These are phyloP conservation scores for Acleris laterana DNA, from an alignment of 2,888 invertebrate genomes.

Conservation along the genomic window DNA sequence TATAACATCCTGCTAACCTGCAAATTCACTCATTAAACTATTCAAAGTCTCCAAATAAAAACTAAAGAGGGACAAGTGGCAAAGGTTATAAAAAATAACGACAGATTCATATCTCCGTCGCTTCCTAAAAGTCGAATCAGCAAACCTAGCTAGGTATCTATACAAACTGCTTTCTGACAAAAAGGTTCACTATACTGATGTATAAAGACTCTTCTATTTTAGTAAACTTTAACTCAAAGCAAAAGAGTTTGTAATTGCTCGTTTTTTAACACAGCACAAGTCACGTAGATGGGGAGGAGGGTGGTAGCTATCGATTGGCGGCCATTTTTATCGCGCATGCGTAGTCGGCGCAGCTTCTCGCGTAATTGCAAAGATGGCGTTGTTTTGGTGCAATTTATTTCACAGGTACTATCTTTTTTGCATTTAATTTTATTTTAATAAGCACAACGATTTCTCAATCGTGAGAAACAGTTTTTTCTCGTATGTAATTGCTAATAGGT, in stretches of 20 bases:
- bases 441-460: not conserved
- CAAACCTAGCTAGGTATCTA: not conserved
- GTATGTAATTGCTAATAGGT: no score
- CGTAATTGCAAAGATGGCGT: conserved; percentile 68
- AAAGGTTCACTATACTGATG: conserved; percentile 21
- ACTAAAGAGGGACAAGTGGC: no score
- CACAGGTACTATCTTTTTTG: conserved; percentile 1
- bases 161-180: conserved; percentile 31
- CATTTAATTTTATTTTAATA: not conserved
- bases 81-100: no score
- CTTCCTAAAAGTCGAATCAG: not conserved
- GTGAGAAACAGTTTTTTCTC: no score
- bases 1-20: no score
- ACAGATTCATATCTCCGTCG: not conserved
- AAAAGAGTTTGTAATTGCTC: conserved; percentile 51
- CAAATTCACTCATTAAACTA: no score
- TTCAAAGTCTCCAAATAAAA: no score
- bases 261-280: conserved; percentile 45
- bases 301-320: conserved; percentile 77
- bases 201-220: conserved; percentile 56
- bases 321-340: conserved; percentile 79
- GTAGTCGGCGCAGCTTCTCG: conserved; percentile 49
- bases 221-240: conserved; percentile 45
- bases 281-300: conserved; percentile 63
- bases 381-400: conserved; percentile 43